Base-by-base conservation (phyloP, 2,888 invertebrate species). In the Drosophila yooni region DNA sequence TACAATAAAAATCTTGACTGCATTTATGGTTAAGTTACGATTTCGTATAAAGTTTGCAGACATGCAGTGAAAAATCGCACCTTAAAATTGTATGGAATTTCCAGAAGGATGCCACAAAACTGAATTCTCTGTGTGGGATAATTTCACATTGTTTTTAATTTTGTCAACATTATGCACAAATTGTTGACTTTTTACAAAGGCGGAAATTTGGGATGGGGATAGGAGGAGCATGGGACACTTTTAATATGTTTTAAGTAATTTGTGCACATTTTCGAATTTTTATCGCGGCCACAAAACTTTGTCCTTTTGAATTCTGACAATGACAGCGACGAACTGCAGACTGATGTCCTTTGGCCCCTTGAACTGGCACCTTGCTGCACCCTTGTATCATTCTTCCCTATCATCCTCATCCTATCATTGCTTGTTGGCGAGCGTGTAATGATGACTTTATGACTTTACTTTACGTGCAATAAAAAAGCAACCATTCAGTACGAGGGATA, bases 371-470 rank as follows among this genome's bases (percentile, higher is more conserved):
- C 34, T 27, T 40, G 18, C 61, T 62, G 56, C 60, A 43, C 36
- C 33, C 13, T 46, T 33, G 3, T 11, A 18, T n/a, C n/a, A 6
- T 5, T 38, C 21, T 10, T 27, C 13, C 50, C 38, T 10, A 33
- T 33, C 33, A 11, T 33, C 25, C 54, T 29, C 29, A 13, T 48
- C 56, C 33, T 73, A 67, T 65, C 62, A 68, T 64, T 57, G 72
- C 73, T 75, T 79, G 79, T 86, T 83, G 82, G 77, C 86, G 75
- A 72, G 66, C 81, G 70, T 85, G 87, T 85, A 88, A 85, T 85
- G 88, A 85, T 85, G 88, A 88, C 85, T 85, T 85, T 85, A 85
- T 85, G 81, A 79, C 88, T 85, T 82, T 85, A 88, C 46, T 85
- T 88, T 85, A 88, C 81, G 85, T 85, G 83, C 88, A 88, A 81